A percentile compares a stretch with the other conserved stretches of the same genome.
Conservation (phyloP, 1,140 invertebrate species). For the Lineus longissimus region DNA sequence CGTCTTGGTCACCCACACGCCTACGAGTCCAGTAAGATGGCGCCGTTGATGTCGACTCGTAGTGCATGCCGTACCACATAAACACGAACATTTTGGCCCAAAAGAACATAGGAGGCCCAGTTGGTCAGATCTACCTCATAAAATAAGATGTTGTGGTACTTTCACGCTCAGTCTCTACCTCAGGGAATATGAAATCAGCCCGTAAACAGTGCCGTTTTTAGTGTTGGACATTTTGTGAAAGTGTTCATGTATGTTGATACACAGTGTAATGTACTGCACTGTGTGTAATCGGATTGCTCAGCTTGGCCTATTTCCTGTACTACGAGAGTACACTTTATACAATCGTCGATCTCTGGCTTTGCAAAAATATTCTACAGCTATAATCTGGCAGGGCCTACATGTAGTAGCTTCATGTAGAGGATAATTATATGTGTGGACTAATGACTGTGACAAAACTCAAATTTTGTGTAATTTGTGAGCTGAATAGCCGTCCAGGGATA, state of each 20-base stretch:
- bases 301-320: too few relatives aligned
- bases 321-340: too few relatives aligned
- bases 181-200: not conserved
- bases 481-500: too few relatives aligned
- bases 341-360: too few relatives aligned
- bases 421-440: too few relatives aligned
- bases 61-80: not conserved
- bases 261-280: not conserved
- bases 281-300: not conserved
- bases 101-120: not conserved
- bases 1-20: too few relatives aligned
- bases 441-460: too few relatives aligned
- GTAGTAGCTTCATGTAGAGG: too few relatives aligned
- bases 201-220: not conserved
- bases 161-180: not conserved
- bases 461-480: too few relatives aligned
- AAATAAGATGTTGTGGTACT: not conserved
- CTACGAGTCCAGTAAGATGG: slow-evolving; percentile 8
- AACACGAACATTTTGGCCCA: not conserved
- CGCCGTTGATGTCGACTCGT: not conserved
- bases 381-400: too few relatives aligned
- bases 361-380: too few relatives aligned
- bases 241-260: not conserved
- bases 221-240: not conserved
- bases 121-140: not conserved